Conservation (phyloP, 2,888 invertebrate genomes). For the Lapara coniferarum region DNA sequence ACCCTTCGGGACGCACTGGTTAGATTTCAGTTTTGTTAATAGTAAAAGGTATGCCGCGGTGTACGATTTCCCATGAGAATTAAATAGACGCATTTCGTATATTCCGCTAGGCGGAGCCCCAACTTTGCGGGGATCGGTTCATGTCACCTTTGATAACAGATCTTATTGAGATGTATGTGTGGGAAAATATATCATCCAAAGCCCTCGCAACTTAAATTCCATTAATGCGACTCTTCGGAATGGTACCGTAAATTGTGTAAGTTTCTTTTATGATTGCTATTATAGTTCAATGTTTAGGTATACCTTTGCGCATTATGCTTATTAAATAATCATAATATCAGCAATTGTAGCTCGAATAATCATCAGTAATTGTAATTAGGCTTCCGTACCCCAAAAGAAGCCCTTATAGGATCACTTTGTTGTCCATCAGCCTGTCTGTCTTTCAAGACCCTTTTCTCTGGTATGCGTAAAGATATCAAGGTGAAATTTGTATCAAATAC, state of each 20-base stretch:
- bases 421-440: too few species aligned
- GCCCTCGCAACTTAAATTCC: constrained; percentile 42
- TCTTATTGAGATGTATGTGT: constrained; percentile 41
- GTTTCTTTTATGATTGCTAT: constrained; percentile 8
- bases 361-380: too few species aligned
- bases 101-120: constrained; percentile 44
- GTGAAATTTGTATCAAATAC: too few species aligned
- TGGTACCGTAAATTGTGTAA: not conserved
- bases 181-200: constrained; percentile 42
- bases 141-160: constrained; percentile 50
- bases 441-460: too few species aligned
- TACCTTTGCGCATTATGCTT: not conserved
- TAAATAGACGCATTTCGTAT: constrained; percentile 52
- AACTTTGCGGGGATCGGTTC: constrained; percentile 47
- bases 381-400: too few species aligned
- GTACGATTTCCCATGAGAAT: constrained; percentile 64
- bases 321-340: not conserved
- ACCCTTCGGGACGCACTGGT: constrained; percentile 52
- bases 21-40: constrained; percentile 75
- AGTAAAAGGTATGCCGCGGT: constrained; percentile 60
- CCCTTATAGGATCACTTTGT: too few species aligned
- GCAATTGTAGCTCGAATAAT: too few species aligned
- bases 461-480: too few species aligned
- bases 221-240: constrained; percentile 37
- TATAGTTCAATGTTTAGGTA: not conserved